These are phyloP conservation scores for Mormyrops boulengeri DNA, from an alignment of 2,797 vertebrate genomes.

Conservation along the genomic window DNA sequence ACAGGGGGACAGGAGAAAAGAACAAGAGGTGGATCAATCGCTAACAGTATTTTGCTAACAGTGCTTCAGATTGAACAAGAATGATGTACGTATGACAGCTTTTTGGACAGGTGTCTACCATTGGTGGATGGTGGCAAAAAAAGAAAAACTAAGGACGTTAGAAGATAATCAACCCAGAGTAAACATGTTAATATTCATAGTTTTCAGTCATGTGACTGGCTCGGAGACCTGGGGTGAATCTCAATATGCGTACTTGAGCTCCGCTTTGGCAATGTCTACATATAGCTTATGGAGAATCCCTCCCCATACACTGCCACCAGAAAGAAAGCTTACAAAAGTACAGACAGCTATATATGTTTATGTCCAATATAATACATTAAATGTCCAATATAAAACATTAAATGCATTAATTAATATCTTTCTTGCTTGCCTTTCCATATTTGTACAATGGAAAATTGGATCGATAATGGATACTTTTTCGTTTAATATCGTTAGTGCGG, in stretches of 20 bases:
- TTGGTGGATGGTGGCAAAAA: neutral
- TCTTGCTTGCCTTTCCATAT: neutral
- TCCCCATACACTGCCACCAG: too few species aligned
- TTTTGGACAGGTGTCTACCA: neutral
- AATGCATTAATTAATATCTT: neutral
- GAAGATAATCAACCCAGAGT: neutral
- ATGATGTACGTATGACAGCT: neutral
- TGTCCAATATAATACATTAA: neutral
- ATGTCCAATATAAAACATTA: neutral
- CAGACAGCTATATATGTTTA: neutral
- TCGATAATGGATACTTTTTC: neutral
- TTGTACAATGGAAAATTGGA: neutral
- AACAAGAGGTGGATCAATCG: neutral
- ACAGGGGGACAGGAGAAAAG: neutral
- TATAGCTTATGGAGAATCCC: too few species aligned
- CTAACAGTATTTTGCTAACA: neutral
- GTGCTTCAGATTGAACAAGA: slow-evolving; percentile 6
- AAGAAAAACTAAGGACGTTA: neutral
- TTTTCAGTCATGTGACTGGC: neutral
- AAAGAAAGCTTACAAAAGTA: neutral
- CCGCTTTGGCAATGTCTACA: too few species aligned
- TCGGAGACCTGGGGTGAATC: neutral
- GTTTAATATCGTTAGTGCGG: neutral
- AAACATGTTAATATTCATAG: neutral
- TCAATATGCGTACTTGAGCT: neutral